Base-by-base conservation (phyloP, 2,797 vertebrate genomes). In the Podarcis lilfordi region DNA sequence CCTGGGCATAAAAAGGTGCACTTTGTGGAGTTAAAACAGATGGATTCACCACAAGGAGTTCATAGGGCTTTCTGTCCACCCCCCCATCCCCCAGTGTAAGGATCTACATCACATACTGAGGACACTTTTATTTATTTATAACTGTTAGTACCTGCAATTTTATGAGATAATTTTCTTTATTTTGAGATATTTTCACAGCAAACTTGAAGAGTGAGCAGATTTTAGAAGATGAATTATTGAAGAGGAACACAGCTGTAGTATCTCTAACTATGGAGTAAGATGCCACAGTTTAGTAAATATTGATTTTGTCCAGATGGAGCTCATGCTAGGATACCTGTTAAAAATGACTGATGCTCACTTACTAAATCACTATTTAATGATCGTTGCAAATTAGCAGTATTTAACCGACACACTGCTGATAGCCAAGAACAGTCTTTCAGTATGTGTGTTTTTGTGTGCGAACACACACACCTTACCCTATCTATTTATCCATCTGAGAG, bases 191-290 rank as follows among this genome's bases (percentile, higher is more conserved):
- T 25, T 77, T 3, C 35, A 35, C 59, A 45, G 64, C 29, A 89
- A 61, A 79, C 29, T 71, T 77, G 32, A 8, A 86, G 23, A 86
- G 59, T 29, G 72, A 92, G 8, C 80, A 85, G 6, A 55, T n/a
- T 69, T 90, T 40, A 77, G 91, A 91, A 79, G 9, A 35, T 80
- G 64, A 91, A 40, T 21, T 91, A n/a, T 40, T 76, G 32, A 91
- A 89, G 4, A 84, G 66, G 5, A 9, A 61, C 83, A 66, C 83
- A 81, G 86, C 86, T 94, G 83, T 43, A 89, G 15, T 27, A 29
- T 81, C 92, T 45, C 1, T 69, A 32, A 76, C 27, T 89, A 79
- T 27, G 0, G 69, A 71, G 23, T 84, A 78, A 92, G 83, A 87
- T 79, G 81, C 40, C 50, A 91, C 82, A 86, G 79, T 15, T 0